Evolutionary conservation across 2,888 invertebrate genomes (phyloP), one percentile per base, ranked within the genome.

Genomic region (Chrysomela aeneicollis): DNA sequence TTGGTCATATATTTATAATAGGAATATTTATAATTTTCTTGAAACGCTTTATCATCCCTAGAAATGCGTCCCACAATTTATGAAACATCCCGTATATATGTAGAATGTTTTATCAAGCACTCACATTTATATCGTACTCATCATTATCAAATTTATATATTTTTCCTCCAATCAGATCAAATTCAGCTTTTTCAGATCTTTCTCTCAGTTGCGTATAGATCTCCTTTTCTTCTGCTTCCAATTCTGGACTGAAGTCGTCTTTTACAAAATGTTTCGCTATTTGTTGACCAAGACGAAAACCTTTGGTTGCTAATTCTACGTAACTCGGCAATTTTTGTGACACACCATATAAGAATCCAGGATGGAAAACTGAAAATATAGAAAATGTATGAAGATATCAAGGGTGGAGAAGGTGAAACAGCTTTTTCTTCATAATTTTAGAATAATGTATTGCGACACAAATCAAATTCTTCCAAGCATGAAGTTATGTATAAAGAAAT

Each of bases 361-460:
- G 66, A 5, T 60, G 66, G 8, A 52, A 59, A 35, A 57, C 66
- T 66, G 15, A 21, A 52, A 42, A 30, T n/a, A n/a, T n/a, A n/a
- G n/a, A n/a, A n/a, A n/a, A n/a, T n/a, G n/a, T n/a, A n/a, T n/a
- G n/a, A n/a, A n/a, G n/a, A n/a, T n/a, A n/a, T n/a, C n/a, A n/a
- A n/a, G n/a, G n/a, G n/a, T n/a, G n/a, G n/a, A n/a, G n/a, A n/a
- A n/a, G n/a, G n/a, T n/a, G n/a, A n/a, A n/a, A n/a, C n/a, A n/a
- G n/a, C n/a, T n/a, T n/a, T n/a, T n/a, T n/a, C n/a, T n/a, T n/a
- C n/a, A n/a, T n/a, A n/a, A n/a, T n/a, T n/a, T n/a, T n/a, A n/a
- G n/a, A n/a, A n/a, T n/a, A n/a, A n/a, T n/a, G n/a, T n/a, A n/a
- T n/a, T n/a, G n/a, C n/a, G n/a, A n/a, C n/a, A n/a, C n/a, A n/a